Conservation (phyloP, 2,888 invertebrate genomes). For the Bimastos eiseni region DNA sequence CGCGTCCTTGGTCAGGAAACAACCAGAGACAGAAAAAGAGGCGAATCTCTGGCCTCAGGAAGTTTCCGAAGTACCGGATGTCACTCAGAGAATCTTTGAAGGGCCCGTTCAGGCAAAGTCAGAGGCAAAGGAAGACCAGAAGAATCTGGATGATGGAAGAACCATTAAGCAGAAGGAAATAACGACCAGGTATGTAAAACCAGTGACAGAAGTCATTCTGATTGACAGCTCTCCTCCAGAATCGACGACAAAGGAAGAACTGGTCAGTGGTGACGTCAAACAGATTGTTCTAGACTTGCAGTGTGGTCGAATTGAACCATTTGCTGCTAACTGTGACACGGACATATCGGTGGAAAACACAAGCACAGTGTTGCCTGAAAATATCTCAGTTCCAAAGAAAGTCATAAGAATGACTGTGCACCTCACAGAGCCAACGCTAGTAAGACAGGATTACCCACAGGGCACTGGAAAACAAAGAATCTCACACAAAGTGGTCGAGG, state of each 20-base stretch:
- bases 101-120: constrained; percentile 28
- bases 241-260: constrained; percentile 20
- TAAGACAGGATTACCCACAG: neutral
- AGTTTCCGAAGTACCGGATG: neutral
- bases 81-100: constrained; percentile 23
- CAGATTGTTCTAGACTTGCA: constrained; percentile 29
- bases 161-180: constrained; percentile 27
- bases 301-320: constrained; percentile 26
- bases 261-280: constrained; percentile 10
- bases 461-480: constrained; percentile 9
- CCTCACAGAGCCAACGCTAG: neutral
- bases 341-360: constrained; percentile 26
- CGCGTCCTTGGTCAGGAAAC: neutral
- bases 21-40: neutral
- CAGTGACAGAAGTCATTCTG: constrained; percentile 25
- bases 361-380: neutral
- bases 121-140: constrained; percentile 26
- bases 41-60: neutral
- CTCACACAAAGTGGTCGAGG: constrained; percentile 24
- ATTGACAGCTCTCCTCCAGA: neutral
- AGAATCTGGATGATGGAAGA: constrained; percentile 26
- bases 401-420: constrained; percentile 23
- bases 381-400: neutral
- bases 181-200: constrained; percentile 30
- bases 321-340: constrained; percentile 24